Base-by-base conservation (phyloP, 1,140 invertebrate species). In the Cotesia glomerata region DNA sequence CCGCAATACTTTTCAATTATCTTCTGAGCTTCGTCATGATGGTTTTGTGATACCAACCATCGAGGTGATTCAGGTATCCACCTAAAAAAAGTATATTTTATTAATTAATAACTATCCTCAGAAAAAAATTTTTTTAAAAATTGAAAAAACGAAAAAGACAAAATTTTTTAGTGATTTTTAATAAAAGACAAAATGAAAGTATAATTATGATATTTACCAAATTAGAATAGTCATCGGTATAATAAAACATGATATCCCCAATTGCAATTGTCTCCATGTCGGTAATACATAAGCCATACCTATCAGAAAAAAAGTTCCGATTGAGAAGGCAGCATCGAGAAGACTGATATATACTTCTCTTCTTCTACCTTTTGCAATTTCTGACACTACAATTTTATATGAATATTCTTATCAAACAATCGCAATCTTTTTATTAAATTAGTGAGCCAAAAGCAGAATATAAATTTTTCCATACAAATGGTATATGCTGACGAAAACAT, bases 291-390 rank as follows among this genome's bases (percentile, higher is more conserved):
- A 88, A 26, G 90, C 90, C 13, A 89, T 69, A 11, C 87, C 75
- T 0, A 90, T 84, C 13, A 91, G 74, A 4, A 90, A 71, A 13
- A 90, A 84, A 74, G 87, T 87, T 58, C 91, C 91, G 52, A 89
- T 64, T 0, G 90, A 86, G 80, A 90, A 91, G 9, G 89, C 88
- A 39, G 86, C 83, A 61, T 89, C 88, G 76, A 88, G 90, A 8
- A 89, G 87, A 67, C 91, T 88, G 0, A 89, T 91, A 84, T 91
- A 88, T 78, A 89, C 88, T 2, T 90, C 89, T 71, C 92, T 86
- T 77, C 89, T 88, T 65, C 89, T 87, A 16, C 89, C 84, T 61
- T 88, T 88, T 9, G 91, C 88, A 71, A 90, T 88, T 80, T 93
- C 92, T 45, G 91, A 89, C 72, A 92, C 91, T 92, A 56, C 0